Base-by-base conservation (phyloP, 2,113 vertebrate genomes). In the Neotragus moschatus region DNA sequence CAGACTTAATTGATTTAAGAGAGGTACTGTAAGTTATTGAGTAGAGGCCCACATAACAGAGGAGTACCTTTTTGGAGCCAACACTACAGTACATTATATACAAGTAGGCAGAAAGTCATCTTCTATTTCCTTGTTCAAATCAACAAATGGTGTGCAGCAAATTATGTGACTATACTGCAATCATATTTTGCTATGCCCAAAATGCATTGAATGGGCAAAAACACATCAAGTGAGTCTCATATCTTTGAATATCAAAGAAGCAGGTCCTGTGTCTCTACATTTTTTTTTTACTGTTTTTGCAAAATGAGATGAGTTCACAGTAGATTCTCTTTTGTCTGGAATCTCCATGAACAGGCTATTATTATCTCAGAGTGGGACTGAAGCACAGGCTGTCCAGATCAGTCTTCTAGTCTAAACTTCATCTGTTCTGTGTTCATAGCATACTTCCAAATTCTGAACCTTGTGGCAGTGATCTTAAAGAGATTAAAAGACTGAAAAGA, bases 41-140 rank as follows among this genome's bases (percentile, higher is more conserved):
- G 10, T 36, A 33, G 21, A 93, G n/a, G 17, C 28, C 16, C 25
- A n/a, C 43, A 33, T 80, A 17, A n/a, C 9, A 47, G 28, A 53
- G 15, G 30, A 87, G n/a, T 28, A 12, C 19, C 3, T 53, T 55
- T 70, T 36, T 55, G 39, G 25, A 3, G 30, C n/a, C 81, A 81
- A 51, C 2, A 49, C 28, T 30, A 12, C 0, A 30, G 6, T 7
- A n/a, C 16, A 55, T 43, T 9, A 5, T 23, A 6, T 2, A 39
- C 16, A 75, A 88, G n/a, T 10, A 77, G 73, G 39, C 3, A 79
- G 25, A n/a, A 90, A n/a, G 17, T 77, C 39, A 61, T 70, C 15
- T 86, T 58, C 25, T 43, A 36, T 39, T 84, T 94, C n/a, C 13
- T 94, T 84, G n/a, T 36, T n/a, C 6, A 43, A 58, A 53, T 81